A percentile compares a stretch with the other conserved stretches of the same genome.
Evolutionary conservation across 2,113 vertebrate genomes (phyloP).

Genomic region (Myotis lucifugus): DNA sequence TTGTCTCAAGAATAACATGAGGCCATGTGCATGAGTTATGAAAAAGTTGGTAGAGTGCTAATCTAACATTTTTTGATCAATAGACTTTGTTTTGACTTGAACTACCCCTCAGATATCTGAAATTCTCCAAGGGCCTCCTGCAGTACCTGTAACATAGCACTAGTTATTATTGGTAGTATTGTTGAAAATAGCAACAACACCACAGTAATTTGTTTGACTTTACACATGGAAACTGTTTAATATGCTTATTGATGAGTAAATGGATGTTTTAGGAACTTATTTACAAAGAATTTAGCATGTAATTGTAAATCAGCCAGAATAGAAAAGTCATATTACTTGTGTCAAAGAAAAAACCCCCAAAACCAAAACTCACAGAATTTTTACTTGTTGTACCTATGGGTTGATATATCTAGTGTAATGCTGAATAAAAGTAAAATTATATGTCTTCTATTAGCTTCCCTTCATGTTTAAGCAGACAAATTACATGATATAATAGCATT

Average conservation of each 20-base stretch:
- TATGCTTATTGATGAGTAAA: neutral
- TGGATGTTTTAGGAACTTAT: neutral
- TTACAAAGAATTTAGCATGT: neutral
- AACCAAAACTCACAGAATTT: neutral
- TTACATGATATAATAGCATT: neutral
- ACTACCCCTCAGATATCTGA: neutral
- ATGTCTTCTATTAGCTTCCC: neutral
- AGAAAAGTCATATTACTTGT: neutral
- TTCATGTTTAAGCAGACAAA: neutral
- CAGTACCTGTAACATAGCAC: neutral
- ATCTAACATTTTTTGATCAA: neutral
- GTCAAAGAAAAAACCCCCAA: neutral
- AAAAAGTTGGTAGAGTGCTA: neutral
- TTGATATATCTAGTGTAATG: neutral
- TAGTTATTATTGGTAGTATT: neutral
- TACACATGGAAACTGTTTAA: neutral
- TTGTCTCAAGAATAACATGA: neutral
- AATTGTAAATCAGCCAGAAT: neutral
- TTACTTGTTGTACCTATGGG: neutral
- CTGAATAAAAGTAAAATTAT: neutral
- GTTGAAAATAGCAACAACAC: neutral
- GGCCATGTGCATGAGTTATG: neutral
- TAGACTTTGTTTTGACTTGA: neutral
- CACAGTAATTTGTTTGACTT: neutral
- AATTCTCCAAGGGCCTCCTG: neutral